phyloP scores from a whole-genome alignment of 2,888 invertebrate genomes.

The Phymatocera aterrima region DNA sequence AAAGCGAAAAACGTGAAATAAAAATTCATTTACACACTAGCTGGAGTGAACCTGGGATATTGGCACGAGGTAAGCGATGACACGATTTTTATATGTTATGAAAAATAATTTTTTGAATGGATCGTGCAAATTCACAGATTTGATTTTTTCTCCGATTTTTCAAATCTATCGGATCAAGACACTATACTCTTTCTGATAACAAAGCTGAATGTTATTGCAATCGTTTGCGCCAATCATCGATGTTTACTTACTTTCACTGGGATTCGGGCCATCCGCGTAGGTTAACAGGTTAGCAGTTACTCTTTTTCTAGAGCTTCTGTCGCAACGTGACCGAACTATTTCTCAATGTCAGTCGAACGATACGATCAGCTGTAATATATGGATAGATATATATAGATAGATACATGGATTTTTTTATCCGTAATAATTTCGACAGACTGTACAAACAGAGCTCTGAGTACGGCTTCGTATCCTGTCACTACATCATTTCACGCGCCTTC shows the following conservation, averaged over 20 bases:
- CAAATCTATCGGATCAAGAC: too few relatives aligned
- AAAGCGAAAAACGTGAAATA: too few relatives aligned
- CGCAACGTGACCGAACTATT: constrained; percentile 29
- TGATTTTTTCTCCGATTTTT: not conserved
- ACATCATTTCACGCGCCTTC: not conserved
- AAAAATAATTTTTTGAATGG: too few relatives aligned
- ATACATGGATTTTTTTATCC: not conserved
- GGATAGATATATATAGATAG: not conserved
- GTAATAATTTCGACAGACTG: not conserved
- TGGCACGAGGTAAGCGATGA: too few relatives aligned
- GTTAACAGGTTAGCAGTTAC: constrained; percentile 18
- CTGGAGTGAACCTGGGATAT: too few relatives aligned
- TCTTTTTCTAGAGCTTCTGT: constrained; percentile 33
- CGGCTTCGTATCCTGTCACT: not conserved
- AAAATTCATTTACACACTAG: too few relatives aligned
- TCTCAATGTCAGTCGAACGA: constrained; percentile 26
- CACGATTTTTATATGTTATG: too few relatives aligned
- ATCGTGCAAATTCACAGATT: too few relatives aligned
- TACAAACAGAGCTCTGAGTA: not conserved
- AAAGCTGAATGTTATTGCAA: not conserved
- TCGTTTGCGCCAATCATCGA: not conserved
- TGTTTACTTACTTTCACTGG: not conserved
- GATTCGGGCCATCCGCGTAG: not conserved
- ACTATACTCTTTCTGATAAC: not conserved
- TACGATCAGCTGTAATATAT: not conserved